Evolutionary conservation across 2,113 vertebrate species (phyloP), one percentile per base, ranked within the genome.

Genomic region (Rynchops niger): DNA sequence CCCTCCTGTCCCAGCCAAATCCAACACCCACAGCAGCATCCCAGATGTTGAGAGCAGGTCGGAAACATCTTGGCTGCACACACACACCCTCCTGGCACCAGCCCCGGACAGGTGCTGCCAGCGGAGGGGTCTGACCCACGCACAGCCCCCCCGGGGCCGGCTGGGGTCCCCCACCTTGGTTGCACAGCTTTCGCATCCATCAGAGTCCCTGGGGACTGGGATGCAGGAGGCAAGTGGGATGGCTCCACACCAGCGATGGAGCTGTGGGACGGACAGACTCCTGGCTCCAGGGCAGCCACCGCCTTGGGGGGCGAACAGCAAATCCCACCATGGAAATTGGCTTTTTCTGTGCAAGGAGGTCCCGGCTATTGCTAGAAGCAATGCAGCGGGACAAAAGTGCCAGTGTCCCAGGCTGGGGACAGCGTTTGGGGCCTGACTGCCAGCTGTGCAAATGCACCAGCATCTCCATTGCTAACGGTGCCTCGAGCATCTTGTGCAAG

Each of bases 221-320:
- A 23, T 45, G 58, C 4, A 2, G 70, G 59, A 71, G 32, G 47
- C 9, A 16, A 8, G 4, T 0, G 4, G n/a, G 14, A 43, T 59
- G 0, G 0, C 18, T 47, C 19, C 52, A 15, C 23, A 8, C 7
- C 52, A 18, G 34, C 0, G 2, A 5, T 16, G 11, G 34, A 45
- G 63, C 56, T 40, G 71, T 5, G 11, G 62, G 49, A 47, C 0
- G 4, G 26, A 19, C 19, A 32, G 32, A 26, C 11, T 15, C 9
- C 3, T 7, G 17, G 40, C 40, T 79, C 29, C 53, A 49, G 36
- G 32, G 72, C 32, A 73, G 30, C 29, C 16, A 43, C 30, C 1
- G 1, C 26, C 19, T 40, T 36, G 16, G 30, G 80, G 21, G 80
- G 21, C 40, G 49, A n/a, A 56, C 22, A 36, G 21, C 20, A 58